A percentile compares a stretch with the other conserved stretches of the same genome.
These are phyloP conservation scores for Antechinus stuartii DNA, from an alignment of 2,113 vertebrate species.

Conservation along the genomic window DNA sequence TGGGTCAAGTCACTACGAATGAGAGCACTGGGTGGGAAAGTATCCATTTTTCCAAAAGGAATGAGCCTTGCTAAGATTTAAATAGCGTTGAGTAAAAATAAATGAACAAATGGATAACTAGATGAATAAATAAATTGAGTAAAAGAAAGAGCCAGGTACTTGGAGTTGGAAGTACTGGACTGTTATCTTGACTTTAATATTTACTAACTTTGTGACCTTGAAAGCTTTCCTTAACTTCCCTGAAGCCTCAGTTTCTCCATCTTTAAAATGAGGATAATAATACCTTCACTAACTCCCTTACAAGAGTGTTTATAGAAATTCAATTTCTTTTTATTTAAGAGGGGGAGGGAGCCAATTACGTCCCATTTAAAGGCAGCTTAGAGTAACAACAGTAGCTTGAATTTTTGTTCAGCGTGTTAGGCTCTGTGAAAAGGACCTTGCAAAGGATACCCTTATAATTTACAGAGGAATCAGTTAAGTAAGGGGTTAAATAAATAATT, in stretches of 20 bases:
- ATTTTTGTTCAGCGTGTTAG: no score
- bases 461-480: neutral
- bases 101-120: no score
- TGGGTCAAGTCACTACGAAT: neutral
- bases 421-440: neutral
- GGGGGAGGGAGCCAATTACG: neutral
- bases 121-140: neutral
- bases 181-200: neutral
- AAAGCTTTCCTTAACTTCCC: neutral
- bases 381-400: neutral
- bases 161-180: neutral
- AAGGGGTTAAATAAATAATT: neutral
- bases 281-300: neutral
- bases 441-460: neutral
- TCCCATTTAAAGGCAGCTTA: neutral
- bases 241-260: neutral
- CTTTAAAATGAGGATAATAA: neutral
- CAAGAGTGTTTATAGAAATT: neutral
- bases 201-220: neutral
- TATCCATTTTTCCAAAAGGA: neutral
- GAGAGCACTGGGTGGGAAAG: neutral
- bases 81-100: neutral
- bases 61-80: neutral
- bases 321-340: neutral
- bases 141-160: neutral